phyloP scores from a whole-genome alignment of 2,888 invertebrate species.

The Parochlus steinenii region DNA sequence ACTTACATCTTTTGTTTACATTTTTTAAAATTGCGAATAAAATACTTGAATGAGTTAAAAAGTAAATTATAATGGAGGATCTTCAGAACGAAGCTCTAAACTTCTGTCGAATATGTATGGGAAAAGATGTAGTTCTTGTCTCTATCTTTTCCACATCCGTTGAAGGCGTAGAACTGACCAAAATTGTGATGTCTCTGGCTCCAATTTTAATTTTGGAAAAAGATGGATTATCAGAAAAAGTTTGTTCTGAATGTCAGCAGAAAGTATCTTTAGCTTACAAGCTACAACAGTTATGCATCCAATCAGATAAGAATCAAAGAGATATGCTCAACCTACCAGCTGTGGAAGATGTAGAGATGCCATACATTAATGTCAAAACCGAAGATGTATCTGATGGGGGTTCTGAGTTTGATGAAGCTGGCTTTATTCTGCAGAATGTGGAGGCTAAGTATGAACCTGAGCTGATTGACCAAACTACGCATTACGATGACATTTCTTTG shows the following conservation, averaged over 20 bases:
- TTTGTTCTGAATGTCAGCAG: constrained; percentile 1
- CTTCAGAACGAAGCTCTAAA: too few species aligned
- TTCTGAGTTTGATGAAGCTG: too few species aligned
- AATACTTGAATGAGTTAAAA: too few species aligned
- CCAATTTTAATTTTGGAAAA: not conserved
- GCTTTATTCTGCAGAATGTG: too few species aligned
- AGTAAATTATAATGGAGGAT: too few species aligned
- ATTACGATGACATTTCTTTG: too few species aligned
- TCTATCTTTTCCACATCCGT: not conserved
- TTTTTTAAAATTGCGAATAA: too few species aligned
- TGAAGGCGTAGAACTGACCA: not conserved
- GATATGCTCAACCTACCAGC: not conserved
- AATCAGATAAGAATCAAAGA: not conserved
- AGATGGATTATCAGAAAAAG: constrained; percentile 1
- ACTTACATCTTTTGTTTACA: too few species aligned
- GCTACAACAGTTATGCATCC: not conserved
- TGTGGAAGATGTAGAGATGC: too few species aligned
- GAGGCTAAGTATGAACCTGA: too few species aligned
- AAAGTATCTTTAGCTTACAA: not conserved
- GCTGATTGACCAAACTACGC: too few species aligned
- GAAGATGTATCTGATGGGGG: not conserved
- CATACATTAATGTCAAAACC: not conserved
- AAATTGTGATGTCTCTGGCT: not conserved
- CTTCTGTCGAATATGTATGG: constrained; percentile 4
- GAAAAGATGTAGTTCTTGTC: not conserved